Conservation (phyloP, 1,140 invertebrate genomes). For the Leucophenga varia region DNA sequence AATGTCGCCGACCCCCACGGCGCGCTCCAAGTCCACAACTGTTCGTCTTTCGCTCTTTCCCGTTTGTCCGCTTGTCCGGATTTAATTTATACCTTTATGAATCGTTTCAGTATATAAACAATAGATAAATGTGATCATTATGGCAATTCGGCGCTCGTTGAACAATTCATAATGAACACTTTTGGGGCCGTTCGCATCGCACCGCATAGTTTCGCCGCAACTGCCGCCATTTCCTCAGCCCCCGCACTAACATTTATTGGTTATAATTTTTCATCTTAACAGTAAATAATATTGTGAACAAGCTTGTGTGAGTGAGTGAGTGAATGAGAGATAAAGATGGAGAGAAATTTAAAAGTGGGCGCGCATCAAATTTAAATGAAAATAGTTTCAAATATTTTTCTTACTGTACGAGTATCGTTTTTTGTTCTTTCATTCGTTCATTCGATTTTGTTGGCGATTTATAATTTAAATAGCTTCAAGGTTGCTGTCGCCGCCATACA, state of each 20-base stretch:
- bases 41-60: too few relatives aligned
- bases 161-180: slow-evolving; percentile 47
- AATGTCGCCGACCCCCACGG: background rate
- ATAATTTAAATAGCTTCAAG: slow-evolving; percentile 55
- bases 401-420: too few relatives aligned
- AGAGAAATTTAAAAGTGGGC: slow-evolving; percentile 37
- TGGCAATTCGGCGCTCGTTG: slow-evolving; percentile 20
- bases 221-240: background rate
- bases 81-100: slow-evolving; percentile 30
- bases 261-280: slow-evolving; percentile 29
- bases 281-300: slow-evolving; percentile 13
- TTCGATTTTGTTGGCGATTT: slow-evolving; percentile 34
- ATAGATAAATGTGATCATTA: slow-evolving; percentile 43
- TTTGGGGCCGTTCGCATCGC: slow-evolving; percentile 44
- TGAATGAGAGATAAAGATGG: slow-evolving; percentile 3
- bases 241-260: background rate
- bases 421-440: slow-evolving; percentile 15
- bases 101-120: slow-evolving; percentile 43
- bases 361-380: slow-evolving; percentile 50
- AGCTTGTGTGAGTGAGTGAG: background rate
- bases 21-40: too few relatives aligned
- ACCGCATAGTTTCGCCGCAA: slow-evolving; percentile 2
- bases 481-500: slow-evolving; percentile 42
- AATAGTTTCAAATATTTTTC: slow-evolving; percentile 44
- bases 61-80: background rate